Base-by-base conservation (phyloP, 2,888 invertebrate species). In the Adelognathus sp. region DNA sequence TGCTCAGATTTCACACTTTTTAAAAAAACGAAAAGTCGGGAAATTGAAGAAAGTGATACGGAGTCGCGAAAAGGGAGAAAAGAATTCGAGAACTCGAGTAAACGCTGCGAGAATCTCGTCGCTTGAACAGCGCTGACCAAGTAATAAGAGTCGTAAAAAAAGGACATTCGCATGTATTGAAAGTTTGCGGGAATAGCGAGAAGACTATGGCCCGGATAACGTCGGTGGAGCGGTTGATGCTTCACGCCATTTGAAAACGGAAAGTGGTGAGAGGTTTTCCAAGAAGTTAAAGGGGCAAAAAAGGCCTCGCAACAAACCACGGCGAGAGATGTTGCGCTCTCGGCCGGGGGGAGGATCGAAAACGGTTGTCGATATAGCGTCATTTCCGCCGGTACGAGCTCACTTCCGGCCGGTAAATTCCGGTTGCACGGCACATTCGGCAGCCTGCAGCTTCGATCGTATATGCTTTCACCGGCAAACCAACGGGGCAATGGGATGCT, bases 361-460 rank as follows among this genome's bases (percentile, higher is more conserved):
- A 85, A 83, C 76, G 72, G 9, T 78, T 70, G 77, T 63, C 67
- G 63, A 70, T 69, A 73, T 75, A 71, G 70, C 71, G 82, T 81
- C 80, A 84, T 85, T 86, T 87, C 87, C 87, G 81, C 64, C 56
- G 60, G 78, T 73, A 81, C 79, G 76, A 80, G 76, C 72, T 82
- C 81, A 64, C 82, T 81, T 86, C 84, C 86, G 80, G 71, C 80
- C 79, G 73, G 82, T 75, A 83, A 84, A 81, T 84, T 85, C 84
- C 84, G 83, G 82, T 81, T 79, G 63, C 76, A 60, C 36, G 64
- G 63, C 78, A 72, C 50, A 78, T 80, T 80, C 79, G 82, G 79
- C 84, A 85, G 80, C 75, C 79, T 66, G 52, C 69, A 52, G 66
- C 56, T 39, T 66, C 58, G 29, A 66, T 24, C 63, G 44, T n/a